These are phyloP conservation scores for Lamprologus tigripictilis DNA, from an alignment of 2,113 vertebrate species.

Conservation along the genomic window DNA sequence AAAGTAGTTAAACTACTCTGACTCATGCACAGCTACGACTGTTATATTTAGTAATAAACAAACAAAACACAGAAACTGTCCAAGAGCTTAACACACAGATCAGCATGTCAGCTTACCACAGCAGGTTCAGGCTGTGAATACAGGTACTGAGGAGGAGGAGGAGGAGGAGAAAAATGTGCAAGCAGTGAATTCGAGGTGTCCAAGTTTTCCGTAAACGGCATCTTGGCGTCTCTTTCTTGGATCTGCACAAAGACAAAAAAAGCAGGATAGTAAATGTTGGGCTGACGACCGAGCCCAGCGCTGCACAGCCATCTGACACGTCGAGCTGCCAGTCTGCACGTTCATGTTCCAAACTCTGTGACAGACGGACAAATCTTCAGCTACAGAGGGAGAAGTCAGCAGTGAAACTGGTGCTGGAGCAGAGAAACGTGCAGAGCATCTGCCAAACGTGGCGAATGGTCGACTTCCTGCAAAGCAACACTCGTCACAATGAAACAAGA, in stretches of 20 bases:
- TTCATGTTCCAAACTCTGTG: not conserved
- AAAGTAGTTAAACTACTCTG: not conserved
- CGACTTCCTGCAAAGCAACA: not conserved
- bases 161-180: not conserved
- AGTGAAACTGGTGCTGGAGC: not conserved
- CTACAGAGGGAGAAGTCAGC: not conserved
- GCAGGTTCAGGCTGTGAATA: not conserved
- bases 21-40: not conserved
- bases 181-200: not conserved
- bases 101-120: not conserved
- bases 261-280: not conserved
- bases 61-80: not conserved
- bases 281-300: not conserved
- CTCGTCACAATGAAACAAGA: not conserved
- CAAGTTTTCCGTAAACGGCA: not conserved
- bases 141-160: not conserved
- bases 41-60: not conserved
- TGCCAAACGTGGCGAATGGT: not conserved
- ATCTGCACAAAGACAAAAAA: not conserved
- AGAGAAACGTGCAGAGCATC: not conserved
- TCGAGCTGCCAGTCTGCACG: not conserved
- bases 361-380: not conserved
- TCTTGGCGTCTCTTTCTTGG: not conserved
- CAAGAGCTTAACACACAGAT: fast-evolving
- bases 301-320: not conserved